Evolutionary conservation across 2,888 invertebrate genomes (phyloP).

Genomic region (Lepetodrilus schrolli): DNA sequence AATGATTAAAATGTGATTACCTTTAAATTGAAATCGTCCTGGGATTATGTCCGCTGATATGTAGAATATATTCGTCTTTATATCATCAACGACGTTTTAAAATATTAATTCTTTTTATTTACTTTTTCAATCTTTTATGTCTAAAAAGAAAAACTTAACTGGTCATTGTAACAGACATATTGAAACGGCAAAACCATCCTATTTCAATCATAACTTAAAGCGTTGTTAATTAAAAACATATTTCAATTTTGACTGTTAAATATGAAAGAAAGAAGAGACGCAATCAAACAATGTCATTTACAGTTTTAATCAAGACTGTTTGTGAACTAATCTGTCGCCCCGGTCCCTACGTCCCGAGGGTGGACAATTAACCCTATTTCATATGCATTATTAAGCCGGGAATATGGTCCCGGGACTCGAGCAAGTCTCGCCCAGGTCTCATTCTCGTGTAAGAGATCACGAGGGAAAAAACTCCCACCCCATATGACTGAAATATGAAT

Average conservation of each 20-base stretch:
- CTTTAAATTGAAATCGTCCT: constrained; percentile 4
- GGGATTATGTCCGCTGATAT: background rate
- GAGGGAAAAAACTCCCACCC: background rate
- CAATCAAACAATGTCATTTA: background rate
- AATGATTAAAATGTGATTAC: constrained; percentile 6
- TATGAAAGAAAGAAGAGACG: too few relatives aligned
- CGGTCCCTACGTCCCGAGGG: background rate
- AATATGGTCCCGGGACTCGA: constrained; percentile 10
- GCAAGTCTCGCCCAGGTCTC: background rate
- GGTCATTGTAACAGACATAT: too few relatives aligned
- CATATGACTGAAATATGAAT: background rate
- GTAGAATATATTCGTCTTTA: background rate
- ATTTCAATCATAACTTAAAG: too few relatives aligned
- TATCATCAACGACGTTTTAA: background rate
- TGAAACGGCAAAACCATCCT: too few relatives aligned
- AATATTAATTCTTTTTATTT: too few relatives aligned
- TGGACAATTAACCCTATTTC: background rate
- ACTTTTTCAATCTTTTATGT: too few relatives aligned
- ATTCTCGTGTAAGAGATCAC: constrained; percentile 16
- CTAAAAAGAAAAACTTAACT: too few relatives aligned
- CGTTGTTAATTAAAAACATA: too few relatives aligned
- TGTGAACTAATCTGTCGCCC: background rate
- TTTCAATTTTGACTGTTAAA: too few relatives aligned
- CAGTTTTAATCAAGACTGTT: background rate
- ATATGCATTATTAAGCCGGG: constrained; percentile 5